Percentiles rank a stretch among this genome's conserved stretches.
phyloP scores from a whole-genome alignment of 1,140 invertebrate genomes.

The Halesus radiatus region DNA sequence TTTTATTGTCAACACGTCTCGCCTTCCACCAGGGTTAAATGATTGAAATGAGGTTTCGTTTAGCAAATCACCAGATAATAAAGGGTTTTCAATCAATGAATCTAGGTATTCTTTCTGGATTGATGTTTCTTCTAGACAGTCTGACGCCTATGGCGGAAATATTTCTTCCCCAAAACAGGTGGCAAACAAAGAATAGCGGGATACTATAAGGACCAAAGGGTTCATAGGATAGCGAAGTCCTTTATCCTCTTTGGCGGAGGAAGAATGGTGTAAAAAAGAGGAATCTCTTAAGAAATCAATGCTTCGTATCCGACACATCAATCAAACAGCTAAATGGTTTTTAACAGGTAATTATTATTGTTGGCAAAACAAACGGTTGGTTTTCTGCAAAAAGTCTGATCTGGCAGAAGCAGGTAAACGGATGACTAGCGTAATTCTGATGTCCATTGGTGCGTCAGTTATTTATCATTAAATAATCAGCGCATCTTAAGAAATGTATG shows the following conservation, averaged over 20 bases:
- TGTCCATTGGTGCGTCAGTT: no score
- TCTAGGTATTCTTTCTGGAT: neutral
- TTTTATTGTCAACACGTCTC: slow-evolving; percentile 42
- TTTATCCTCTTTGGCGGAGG: slow-evolving; percentile 12
- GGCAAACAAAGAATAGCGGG: neutral
- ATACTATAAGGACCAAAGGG: slow-evolving; percentile 17
- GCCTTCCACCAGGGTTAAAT: no score
- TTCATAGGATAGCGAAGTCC: neutral
- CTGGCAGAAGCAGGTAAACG: slow-evolving; percentile 9
- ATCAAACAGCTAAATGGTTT: slow-evolving; percentile 1
- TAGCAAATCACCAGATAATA: neutral
- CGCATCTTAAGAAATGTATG: no score
- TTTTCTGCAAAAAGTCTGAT: slow-evolving; percentile 3
- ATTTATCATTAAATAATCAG: no score
- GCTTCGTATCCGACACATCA: neutral
- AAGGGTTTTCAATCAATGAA: slow-evolving; percentile 24
- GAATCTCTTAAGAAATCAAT: neutral
- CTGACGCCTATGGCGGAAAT: slow-evolving; percentile 15
- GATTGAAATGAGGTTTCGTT: slow-evolving; percentile 16
- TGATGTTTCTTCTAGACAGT: slow-evolving; percentile 14
- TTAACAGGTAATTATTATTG: neutral
- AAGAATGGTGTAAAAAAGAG: neutral
- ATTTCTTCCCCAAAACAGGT: slow-evolving; percentile 10
- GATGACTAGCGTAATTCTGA: slow-evolving; percentile 11
- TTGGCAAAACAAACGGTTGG: slow-evolving; percentile 8